Conservation (phyloP, 2,888 invertebrate species). For the Clistopyga incitator region DNA sequence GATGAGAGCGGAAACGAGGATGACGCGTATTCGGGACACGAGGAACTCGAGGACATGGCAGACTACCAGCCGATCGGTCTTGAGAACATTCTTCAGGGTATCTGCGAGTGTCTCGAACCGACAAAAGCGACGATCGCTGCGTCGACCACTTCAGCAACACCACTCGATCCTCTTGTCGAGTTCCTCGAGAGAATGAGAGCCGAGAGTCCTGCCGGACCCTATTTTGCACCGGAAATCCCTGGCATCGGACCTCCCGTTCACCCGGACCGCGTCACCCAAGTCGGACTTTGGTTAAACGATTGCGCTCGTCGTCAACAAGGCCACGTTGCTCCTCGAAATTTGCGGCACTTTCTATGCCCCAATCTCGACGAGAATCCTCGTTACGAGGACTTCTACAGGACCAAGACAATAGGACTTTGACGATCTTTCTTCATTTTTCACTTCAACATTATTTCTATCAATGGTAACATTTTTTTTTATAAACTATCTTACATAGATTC, state of each 20-base stretch:
- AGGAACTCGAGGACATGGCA: conserved; percentile 64
- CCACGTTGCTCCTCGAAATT: conserved; percentile 89
- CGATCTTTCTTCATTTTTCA: not conserved
- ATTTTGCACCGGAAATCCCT: conserved; percentile 70
- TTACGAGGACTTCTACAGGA: conserved; percentile 45
- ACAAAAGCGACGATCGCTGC: conserved; percentile 57
- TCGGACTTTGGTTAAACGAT: conserved; percentile 78
- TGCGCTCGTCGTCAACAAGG: conserved; percentile 86
- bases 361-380: conserved; percentile 85
- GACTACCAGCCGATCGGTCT: conserved; percentile 69
- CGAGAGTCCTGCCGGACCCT: conserved; percentile 67
- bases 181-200: conserved; percentile 76
- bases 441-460: not conserved
- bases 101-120: conserved; percentile 73
- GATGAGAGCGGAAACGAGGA: conserved; percentile 39
- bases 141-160: conserved; percentile 22
- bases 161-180: conserved; percentile 71
- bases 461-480: too few relatives aligned
- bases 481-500: too few relatives aligned
- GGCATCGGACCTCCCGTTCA: conserved; percentile 78
- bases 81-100: conserved; percentile 68
- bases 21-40: conserved; percentile 31
- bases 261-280: conserved; percentile 73
- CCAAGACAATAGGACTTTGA: conserved; percentile 19
- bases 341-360: conserved; percentile 89